A percentile compares a stretch with the other conserved stretches of the same genome.
Evolutionary conservation across 1,140 invertebrate species (phyloP).

Genomic region (Tetramorium simillimum): DNA sequence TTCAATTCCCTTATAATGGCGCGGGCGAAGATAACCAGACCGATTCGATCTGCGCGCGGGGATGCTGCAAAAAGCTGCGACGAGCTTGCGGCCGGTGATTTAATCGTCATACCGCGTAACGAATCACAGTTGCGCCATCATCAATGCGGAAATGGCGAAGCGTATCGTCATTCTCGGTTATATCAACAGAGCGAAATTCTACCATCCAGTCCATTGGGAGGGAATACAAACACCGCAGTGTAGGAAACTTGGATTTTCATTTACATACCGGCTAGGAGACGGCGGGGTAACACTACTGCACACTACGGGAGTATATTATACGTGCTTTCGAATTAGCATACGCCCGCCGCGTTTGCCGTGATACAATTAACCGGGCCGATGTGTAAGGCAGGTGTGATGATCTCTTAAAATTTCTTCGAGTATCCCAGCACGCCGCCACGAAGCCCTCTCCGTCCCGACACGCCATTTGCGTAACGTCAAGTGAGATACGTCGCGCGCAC

Average conservation of each 20-base stretch:
- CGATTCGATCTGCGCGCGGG: slow-evolving; percentile 16
- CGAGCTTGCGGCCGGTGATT: slow-evolving; percentile 26
- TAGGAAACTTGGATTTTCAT: slow-evolving; percentile 64
- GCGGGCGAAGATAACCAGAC: slow-evolving; percentile 14
- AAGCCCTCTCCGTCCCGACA: background rate
- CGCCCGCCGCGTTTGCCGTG: slow-evolving; percentile 36
- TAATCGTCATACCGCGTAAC: slow-evolving; percentile 35
- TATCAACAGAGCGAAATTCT: slow-evolving; percentile 63
- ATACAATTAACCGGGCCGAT: slow-evolving; percentile 50
- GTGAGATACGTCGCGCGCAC: background rate
- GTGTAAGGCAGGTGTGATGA: slow-evolving; percentile 12
- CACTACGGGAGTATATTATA: slow-evolving; percentile 53
- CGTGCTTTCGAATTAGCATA: slow-evolving; percentile 58
- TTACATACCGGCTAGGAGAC: slow-evolving; percentile 62
- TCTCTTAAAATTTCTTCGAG: slow-evolving; percentile 44
- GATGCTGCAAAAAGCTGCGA: slow-evolving; percentile 19
- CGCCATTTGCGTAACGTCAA: background rate
- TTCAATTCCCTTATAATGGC: slow-evolving; percentile 58
- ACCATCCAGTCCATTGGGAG: slow-evolving; percentile 60
- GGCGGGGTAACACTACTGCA: slow-evolving; percentile 37
- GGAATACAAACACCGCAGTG: slow-evolving; percentile 58
- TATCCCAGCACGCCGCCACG: background rate
- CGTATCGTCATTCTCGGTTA: slow-evolving; percentile 60
- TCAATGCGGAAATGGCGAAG: slow-evolving; percentile 46
- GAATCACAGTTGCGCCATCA: slow-evolving; percentile 43